Conservation (phyloP, 2,888 invertebrate species). For the Amphipoea lucens region DNA sequence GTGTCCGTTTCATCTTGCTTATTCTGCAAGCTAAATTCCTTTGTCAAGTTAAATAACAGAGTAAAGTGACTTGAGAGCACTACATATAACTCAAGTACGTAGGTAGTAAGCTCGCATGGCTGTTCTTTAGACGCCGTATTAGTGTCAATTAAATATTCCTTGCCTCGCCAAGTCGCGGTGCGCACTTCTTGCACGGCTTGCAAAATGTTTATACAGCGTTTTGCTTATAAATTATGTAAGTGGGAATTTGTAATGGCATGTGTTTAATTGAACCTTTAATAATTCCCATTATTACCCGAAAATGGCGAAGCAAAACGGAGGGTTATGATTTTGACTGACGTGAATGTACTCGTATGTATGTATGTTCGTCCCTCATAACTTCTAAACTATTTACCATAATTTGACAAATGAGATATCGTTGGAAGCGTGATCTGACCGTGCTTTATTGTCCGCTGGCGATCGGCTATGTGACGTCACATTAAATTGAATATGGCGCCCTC, state of each 20-base stretch:
- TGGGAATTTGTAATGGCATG: background rate
- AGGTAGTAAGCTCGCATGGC: constrained; percentile 30
- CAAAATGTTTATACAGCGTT: constrained; percentile 39
- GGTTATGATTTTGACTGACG: no score
- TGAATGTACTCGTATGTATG: no score
- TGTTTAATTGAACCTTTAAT: background rate
- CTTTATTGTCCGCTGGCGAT: no score
- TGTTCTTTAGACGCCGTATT: constrained; percentile 43
- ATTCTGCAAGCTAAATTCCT: background rate
- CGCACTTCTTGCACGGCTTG: constrained; percentile 28
- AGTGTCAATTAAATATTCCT: constrained; percentile 57
- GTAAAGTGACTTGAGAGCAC: constrained; percentile 10
- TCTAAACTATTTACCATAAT: no score
- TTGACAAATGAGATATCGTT: background rate
- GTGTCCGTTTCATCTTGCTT: background rate
- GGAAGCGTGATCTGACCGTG: no score
- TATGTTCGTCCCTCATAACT: background rate
- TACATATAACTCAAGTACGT: constrained; percentile 22
- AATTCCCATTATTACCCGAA: background rate
- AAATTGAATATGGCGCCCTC: no score
- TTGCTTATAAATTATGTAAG: constrained; percentile 17
- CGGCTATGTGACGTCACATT: background rate
- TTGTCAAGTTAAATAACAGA: constrained; percentile 1
- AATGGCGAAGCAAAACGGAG: background rate
- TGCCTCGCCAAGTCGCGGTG: constrained; percentile 22